Evolutionary conservation across 1,140 invertebrate species (phyloP).

Genomic region (Rhopalosiphum padi): DNA sequence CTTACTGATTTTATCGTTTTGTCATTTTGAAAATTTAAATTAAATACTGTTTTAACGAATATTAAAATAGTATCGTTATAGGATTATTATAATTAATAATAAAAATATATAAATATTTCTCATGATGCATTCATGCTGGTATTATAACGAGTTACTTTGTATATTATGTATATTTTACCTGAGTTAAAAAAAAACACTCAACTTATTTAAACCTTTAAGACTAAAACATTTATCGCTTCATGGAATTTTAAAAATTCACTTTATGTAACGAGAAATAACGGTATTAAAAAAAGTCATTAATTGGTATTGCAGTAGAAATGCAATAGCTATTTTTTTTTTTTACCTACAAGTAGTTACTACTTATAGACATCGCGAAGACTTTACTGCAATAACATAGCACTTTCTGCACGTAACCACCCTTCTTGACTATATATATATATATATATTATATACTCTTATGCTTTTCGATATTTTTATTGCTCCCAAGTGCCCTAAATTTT

Average conservation of each 20-base stretch:
- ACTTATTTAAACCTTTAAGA: neutral
- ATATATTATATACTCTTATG: neutral
- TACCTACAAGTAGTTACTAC: neutral
- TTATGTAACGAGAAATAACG: neutral
- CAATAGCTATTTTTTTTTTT: constrained; percentile 12
- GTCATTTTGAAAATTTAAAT: neutral
- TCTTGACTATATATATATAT: neutral
- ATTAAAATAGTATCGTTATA: neutral
- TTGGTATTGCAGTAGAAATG: neutral
- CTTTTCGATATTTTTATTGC: constrained; percentile 55
- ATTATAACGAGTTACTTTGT: neutral
- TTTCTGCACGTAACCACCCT: neutral
- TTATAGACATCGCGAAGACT: neutral
- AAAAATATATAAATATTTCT: neutral
- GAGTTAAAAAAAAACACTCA: neutral
- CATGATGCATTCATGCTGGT: neutral
- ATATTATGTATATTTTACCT: neutral
- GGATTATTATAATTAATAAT: neutral
- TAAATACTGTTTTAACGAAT: neutral
- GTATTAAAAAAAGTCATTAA: constrained; percentile 11
- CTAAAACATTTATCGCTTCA: neutral
- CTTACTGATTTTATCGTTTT: neutral
- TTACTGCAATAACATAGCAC: neutral
- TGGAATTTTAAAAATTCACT: neutral
- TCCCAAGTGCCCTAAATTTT: constrained; percentile 30